Conservation (phyloP, 1,140 invertebrate genomes). For the Phortica variegata region DNA sequence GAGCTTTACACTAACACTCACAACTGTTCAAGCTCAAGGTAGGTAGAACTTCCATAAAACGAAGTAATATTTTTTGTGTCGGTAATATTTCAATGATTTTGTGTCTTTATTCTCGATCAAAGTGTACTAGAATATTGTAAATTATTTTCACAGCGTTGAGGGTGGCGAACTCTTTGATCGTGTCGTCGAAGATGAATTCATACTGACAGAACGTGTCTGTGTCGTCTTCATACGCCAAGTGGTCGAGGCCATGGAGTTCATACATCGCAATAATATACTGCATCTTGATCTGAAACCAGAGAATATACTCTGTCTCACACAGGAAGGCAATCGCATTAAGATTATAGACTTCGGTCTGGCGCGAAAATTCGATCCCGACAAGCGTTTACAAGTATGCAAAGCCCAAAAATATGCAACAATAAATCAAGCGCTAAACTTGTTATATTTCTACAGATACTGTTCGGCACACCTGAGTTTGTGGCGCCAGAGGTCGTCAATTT, state of each 20-base stretch:
- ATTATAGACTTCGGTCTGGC: slow-evolving; percentile 98
- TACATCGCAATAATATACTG: slow-evolving; percentile 90
- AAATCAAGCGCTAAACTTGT: not conserved
- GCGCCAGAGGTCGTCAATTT: slow-evolving; percentile 98
- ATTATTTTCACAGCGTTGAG: slow-evolving; percentile 72
- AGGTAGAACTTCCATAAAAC: too few relatives aligned
- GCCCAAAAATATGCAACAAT: not conserved
- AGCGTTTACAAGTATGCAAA: slow-evolving; percentile 70
- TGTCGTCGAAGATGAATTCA: slow-evolving; percentile 96
- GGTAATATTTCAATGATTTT: slow-evolving; percentile 24
- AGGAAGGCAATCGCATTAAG: slow-evolving; percentile 94
- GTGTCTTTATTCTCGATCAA: slow-evolving; percentile 3
- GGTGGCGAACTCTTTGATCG: slow-evolving; percentile 98
- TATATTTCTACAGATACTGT: slow-evolving; percentile 69
- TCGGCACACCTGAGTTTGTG: slow-evolving; percentile 98
- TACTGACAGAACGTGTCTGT: slow-evolving; percentile 92
- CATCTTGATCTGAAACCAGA: slow-evolving; percentile 99
- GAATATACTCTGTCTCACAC: slow-evolving; percentile 94
- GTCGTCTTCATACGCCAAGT: slow-evolving; percentile 96
- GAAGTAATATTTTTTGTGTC: slow-evolving; percentile 9
- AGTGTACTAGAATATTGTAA: not conserved
- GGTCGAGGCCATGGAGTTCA: slow-evolving; percentile 94
- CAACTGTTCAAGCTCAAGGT: too few relatives aligned
- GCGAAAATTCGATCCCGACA: slow-evolving; percentile 85
- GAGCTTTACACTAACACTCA: too few relatives aligned